These are phyloP conservation scores for Capreolus pygargus DNA, from an alignment of 2,113 vertebrate genomes.

Conservation along the genomic window DNA sequence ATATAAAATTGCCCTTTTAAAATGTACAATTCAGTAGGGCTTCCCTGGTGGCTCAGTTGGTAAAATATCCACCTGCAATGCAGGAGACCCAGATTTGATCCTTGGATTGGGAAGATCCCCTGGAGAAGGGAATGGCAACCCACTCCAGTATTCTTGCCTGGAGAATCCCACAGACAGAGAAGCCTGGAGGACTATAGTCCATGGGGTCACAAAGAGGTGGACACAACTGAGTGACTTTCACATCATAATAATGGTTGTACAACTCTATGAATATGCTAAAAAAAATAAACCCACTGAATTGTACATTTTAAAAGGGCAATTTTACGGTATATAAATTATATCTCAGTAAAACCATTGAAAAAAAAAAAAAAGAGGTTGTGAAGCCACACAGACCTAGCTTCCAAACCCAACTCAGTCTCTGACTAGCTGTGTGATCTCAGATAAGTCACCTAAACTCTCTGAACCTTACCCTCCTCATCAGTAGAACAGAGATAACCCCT, in stretches of 20 bases:
- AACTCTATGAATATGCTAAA: conserved; percentile 8
- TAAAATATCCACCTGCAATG: neutral
- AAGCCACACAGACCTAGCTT: neutral
- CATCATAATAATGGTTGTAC: neutral
- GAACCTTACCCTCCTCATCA: neutral
- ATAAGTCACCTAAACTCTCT: neutral
- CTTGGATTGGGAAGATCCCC: neutral
- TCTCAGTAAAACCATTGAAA: neutral
- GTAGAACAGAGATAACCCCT: neutral
- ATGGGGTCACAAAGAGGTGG: neutral
- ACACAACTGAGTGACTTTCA: neutral
- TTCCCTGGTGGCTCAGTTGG: neutral
- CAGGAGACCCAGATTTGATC: neutral
- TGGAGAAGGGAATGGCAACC: neutral
- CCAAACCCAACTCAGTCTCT: neutral
- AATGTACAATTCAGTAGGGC: neutral
- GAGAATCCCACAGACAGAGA: neutral
- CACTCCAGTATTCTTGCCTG: neutral
- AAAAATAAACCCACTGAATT: neutral
- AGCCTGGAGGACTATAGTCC: neutral
- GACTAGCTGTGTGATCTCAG: neutral
- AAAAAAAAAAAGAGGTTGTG: neutral
- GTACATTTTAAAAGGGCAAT: neutral
- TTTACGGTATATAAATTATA: neutral
- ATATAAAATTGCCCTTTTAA: neutral